Evolutionary conservation across 1,140 invertebrate species (phyloP).

Genomic region (Belonocnema kinseyi): DNA sequence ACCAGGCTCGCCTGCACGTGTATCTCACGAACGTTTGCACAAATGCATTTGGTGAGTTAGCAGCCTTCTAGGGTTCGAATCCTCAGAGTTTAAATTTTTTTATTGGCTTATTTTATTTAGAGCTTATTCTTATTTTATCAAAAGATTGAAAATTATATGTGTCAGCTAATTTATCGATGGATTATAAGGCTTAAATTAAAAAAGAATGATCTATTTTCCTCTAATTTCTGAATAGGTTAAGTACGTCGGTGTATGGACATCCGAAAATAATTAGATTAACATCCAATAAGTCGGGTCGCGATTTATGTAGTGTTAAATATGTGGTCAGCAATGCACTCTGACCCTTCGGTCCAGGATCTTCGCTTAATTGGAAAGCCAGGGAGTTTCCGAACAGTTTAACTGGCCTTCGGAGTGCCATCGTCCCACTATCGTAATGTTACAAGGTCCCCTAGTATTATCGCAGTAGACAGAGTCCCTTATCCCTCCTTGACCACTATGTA

Average conservation of each 20-base stretch:
- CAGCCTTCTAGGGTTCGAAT: no score
- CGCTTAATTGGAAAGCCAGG: slow-evolving; percentile 74
- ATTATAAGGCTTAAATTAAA: neutral
- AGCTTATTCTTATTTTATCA: no score
- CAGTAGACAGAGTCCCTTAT: slow-evolving; percentile 56
- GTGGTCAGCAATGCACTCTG: slow-evolving; percentile 65
- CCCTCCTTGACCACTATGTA: slow-evolving; percentile 49
- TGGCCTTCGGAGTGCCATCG: slow-evolving; percentile 69
- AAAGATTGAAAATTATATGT: no score
- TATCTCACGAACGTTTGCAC: no score
- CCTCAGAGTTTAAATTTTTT: no score
- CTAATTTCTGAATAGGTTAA: neutral
- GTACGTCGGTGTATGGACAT: slow-evolving; percentile 40
- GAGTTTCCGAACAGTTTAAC: slow-evolving; percentile 76
- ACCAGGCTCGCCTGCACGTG: no score
- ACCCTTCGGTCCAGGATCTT: slow-evolving; percentile 64
- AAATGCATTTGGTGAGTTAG: no score
- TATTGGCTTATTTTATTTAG: no score
- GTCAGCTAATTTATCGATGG: no score
- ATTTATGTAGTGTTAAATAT: slow-evolving; percentile 76
- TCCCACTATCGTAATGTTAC: slow-evolving; percentile 63
- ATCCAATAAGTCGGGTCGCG: slow-evolving; percentile 60
- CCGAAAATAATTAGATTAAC: slow-evolving; percentile 68
- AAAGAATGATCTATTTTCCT: neutral
- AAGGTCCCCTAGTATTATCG: slow-evolving; percentile 61